Evolutionary conservation across 2,888 invertebrate genomes (phyloP), one percentile per base, ranked within the genome.

Genomic region (Mimumesa dahlbomi): DNA sequence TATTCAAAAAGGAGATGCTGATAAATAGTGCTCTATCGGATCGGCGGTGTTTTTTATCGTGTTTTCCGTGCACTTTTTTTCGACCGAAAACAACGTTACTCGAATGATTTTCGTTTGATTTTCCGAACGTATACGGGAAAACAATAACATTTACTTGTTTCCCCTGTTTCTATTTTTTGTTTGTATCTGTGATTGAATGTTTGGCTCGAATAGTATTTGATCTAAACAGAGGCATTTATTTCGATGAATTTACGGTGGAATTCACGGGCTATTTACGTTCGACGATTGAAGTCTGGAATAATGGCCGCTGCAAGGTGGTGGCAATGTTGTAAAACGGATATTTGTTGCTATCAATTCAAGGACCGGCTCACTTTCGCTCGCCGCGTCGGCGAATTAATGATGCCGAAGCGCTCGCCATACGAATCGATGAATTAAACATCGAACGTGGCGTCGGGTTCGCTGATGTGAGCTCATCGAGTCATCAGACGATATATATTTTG

Each of bases 351-450:
- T 49, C 21, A 29, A 19, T 29, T 42, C 59, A 50, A 59, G 59
- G 59, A 31, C 14, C 40, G 21, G 29, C n/a, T 49, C 21, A 59
- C 50, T 59, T 59, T 50, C 50, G 49, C 29, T 31, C 40, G 42
- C 3, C 21, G n/a, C 40, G 38, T 5, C 19, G n/a, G 18, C 5
- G 45, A 50, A 63, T 71, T 58, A 54, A 25, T 38, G 43, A 63
- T 63, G 53, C n/a, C n/a, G n/a, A n/a, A n/a, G n/a, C n/a, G n/a
- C 53, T 29, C 13, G 7, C 1, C 25, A 29, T 16, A 29, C 36
- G 42, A 50, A 50, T 54, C 42, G 29, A 75, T 75, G 70, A 75
- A 74, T 74, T 54, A 69, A 61, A 70, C 74, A 75, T 69, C n/a
- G 22, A 9, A 31, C 49, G 31, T 16, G 40, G 31, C 25, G 25